Conservation (phyloP, 1,140 invertebrate species). For the Caenorhabditis latens region DNA sequence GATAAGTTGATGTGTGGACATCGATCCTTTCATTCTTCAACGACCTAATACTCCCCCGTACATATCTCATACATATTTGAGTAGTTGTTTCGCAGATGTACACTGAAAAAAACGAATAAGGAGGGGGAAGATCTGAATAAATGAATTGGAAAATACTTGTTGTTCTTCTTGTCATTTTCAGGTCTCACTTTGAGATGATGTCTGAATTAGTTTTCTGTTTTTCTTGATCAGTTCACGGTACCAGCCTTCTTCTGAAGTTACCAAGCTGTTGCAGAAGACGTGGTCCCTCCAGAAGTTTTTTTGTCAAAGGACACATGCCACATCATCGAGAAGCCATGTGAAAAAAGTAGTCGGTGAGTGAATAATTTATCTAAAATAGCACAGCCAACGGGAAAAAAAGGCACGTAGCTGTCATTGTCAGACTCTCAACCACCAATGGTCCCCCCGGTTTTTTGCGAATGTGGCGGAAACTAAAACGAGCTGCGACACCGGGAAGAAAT, state of each 20-base stretch:
- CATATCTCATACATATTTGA: slow-evolving; percentile 23
- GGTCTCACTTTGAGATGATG: too few relatives aligned
- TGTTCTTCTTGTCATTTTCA: too few relatives aligned
- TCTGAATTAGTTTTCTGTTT: too few relatives aligned
- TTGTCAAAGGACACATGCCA: slow-evolving; percentile 11
- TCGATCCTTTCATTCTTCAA: background rate
- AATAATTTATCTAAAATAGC: slow-evolving; percentile 50
- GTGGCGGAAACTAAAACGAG: background rate
- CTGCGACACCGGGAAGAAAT: slow-evolving; percentile 17
- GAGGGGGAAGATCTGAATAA: background rate
- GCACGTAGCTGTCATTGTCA: slow-evolving; percentile 53
- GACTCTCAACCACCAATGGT: background rate
- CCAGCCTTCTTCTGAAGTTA: too few relatives aligned
- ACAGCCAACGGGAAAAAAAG: background rate
- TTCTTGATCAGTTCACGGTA: too few relatives aligned
- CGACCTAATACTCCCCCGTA: background rate
- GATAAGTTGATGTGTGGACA: background rate
- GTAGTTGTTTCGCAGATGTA: background rate
- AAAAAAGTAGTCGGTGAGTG: slow-evolving; percentile 27
- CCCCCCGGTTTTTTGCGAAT: background rate
- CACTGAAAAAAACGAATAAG: too few relatives aligned
- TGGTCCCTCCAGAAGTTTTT: slow-evolving; percentile 6
- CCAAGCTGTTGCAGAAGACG: background rate
- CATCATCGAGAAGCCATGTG: slow-evolving; percentile 31
- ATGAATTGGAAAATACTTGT: background rate